Conservation (phyloP, 2,888 invertebrate genomes). For the Eulithis prunata region DNA sequence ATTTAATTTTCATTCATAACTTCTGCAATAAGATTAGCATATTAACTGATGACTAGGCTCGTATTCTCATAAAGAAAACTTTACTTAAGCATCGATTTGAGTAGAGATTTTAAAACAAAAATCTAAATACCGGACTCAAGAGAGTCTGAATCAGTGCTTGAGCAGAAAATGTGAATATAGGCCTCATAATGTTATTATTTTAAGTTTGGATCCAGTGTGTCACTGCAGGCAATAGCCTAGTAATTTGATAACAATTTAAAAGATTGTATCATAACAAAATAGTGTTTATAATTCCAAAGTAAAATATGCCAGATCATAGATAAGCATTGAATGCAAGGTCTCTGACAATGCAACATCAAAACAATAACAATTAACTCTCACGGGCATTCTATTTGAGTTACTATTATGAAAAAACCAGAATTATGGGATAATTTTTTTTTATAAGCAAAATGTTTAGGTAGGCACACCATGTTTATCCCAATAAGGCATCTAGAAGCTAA, state of each 20-base stretch:
- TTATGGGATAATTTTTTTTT: too few relatives aligned
- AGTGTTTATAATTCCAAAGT: slow-evolving; percentile 32
- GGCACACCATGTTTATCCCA: too few relatives aligned
- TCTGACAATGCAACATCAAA: slow-evolving; percentile 39
- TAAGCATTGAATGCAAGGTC: slow-evolving; percentile 31
- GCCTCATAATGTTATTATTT: too few relatives aligned
- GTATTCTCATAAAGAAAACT: too few relatives aligned
- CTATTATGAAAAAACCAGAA: not conserved
- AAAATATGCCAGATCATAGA: slow-evolving; percentile 23
- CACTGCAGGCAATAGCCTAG: slow-evolving; percentile 6
- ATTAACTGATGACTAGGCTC: not conserved
- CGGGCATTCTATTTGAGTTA: slow-evolving; percentile 22
- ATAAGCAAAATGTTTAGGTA: too few relatives aligned
- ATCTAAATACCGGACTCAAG: too few relatives aligned
- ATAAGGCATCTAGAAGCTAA: too few relatives aligned
- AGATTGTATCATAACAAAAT: slow-evolving; percentile 20
- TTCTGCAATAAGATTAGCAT: slow-evolving; percentile 11
- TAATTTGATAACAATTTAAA: slow-evolving; percentile 18
- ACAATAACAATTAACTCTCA: slow-evolving; percentile 39
- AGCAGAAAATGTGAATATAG: too few relatives aligned
- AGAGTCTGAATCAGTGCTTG: too few relatives aligned
- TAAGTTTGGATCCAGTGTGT: not conserved
- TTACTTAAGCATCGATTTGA: too few relatives aligned
- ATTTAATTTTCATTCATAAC: slow-evolving; percentile 23
- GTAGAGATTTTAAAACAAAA: too few relatives aligned